Percentiles rank a stretch among this genome's conserved stretches.
Conservation (phyloP, 2,888 invertebrate species). For the Syrista parreyssii region DNA sequence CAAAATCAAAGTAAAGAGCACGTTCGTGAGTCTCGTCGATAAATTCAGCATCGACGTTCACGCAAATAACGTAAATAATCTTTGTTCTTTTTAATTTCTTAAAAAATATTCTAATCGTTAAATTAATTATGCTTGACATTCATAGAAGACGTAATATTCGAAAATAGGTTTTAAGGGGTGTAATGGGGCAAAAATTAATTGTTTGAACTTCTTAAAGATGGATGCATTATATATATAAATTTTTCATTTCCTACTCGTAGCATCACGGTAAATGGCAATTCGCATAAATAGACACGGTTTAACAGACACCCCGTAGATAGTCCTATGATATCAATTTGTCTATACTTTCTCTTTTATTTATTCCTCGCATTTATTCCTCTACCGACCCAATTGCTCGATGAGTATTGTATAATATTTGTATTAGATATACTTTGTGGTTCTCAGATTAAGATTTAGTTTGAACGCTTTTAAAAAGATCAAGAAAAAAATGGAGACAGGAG, state of each 20-base stretch:
- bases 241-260: not conserved
- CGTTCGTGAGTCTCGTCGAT: not conserved
- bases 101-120: not conserved
- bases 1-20: not conserved
- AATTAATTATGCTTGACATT: not conserved
- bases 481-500: not conserved
- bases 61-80: not conserved
- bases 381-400: not conserved
- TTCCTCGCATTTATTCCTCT: not conserved
- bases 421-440: not conserved
- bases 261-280: not conserved
- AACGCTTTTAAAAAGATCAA: not conserved
- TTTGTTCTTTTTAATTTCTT: not conserved
- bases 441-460: not conserved
- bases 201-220: not conserved
- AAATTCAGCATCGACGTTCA: not conserved
- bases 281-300: not conserved
- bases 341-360: not conserved
- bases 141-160: not conserved
- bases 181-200: not conserved
- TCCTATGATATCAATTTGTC: not conserved
- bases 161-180: not conserved
- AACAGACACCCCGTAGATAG: not conserved
- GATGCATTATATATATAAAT: not conserved
- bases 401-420: not conserved